Evolutionary conservation across 2,113 vertebrate species (phyloP).

Genomic region (Indicator maculatus): DNA sequence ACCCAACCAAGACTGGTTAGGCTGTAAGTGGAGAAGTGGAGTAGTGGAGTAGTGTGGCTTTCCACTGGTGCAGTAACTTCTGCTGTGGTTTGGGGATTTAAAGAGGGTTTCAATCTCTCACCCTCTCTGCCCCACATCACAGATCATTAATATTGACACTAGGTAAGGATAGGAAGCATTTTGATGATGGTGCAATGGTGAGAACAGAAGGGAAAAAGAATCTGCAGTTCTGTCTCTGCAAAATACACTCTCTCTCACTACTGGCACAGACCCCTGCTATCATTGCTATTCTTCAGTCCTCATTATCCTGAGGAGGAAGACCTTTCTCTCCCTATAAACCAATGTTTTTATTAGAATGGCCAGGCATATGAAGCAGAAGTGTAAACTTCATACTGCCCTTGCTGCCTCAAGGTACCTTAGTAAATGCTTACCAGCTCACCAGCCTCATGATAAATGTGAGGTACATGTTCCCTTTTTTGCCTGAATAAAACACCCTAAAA

Average conservation of each 20-base stretch:
- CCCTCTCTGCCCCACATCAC: conserved; percentile 34
- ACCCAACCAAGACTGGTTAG: neutral
- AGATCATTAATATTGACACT: neutral
- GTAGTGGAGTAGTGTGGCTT: neutral
- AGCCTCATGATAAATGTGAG: neutral
- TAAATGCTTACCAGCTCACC: neutral
- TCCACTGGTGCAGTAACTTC: neutral
- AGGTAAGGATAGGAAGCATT: neutral
- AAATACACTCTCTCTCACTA: neutral
- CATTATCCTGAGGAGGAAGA: neutral
- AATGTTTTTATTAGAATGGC: neutral
- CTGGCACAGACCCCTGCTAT: neutral
- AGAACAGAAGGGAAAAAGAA: neutral
- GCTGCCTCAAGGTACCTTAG: neutral
- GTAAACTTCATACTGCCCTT: neutral
- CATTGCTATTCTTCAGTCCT: neutral
- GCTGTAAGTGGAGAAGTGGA: neutral
- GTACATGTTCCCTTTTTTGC: neutral
- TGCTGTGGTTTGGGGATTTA: conserved; percentile 49
- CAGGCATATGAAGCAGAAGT: neutral
- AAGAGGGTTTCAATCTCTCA: neutral
- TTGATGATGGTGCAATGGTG: neutral
- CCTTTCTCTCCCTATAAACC: neutral
- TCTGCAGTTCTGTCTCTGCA: neutral
- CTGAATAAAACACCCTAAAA: neutral